Percentiles rank a stretch among this genome's conserved stretches.
Conservation (phyloP, 2,113 vertebrate species). For the Erythrocercus mccallii region DNA sequence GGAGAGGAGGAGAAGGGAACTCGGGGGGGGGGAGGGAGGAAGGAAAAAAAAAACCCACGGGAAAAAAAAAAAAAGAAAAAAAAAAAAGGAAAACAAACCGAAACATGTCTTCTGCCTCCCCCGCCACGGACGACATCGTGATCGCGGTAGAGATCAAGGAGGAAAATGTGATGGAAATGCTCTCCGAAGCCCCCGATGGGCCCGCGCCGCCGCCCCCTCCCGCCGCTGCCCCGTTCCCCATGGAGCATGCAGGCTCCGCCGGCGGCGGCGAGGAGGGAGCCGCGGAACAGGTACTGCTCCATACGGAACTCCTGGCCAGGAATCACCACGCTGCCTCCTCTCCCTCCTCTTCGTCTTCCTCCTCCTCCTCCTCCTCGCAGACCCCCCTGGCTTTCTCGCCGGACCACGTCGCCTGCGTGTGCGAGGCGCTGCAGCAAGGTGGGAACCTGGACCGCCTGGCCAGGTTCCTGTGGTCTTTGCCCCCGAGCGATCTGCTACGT, state of each 20-base stretch:
- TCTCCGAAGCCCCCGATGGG: slow-evolving; percentile 59
- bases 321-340: slow-evolving; percentile 71
- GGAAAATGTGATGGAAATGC: slow-evolving; percentile 90
- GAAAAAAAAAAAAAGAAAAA: neutral
- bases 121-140: slow-evolving; percentile 85
- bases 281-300: slow-evolving; percentile 80
- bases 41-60: neutral
- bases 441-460: slow-evolving; percentile 97
- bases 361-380: slow-evolving; percentile 74
- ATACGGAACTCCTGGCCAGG: slow-evolving; percentile 84
- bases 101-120: slow-evolving; percentile 98
- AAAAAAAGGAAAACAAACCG: slow-evolving; percentile 66
- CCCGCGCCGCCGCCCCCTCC: slow-evolving; percentile 68
- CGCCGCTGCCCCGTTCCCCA: slow-evolving; percentile 78
- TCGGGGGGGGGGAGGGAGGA: neutral
- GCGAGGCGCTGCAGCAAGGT: slow-evolving; percentile 97
- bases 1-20: slow-evolving; percentile 49
- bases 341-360: slow-evolving; percentile 61
- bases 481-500: slow-evolving; percentile 94
- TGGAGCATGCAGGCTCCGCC: slow-evolving; percentile 81
- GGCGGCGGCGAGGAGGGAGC: slow-evolving; percentile 79
- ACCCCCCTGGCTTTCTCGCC: slow-evolving; percentile 92
- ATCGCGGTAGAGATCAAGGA: slow-evolving; percentile 91
- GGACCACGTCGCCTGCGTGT: slow-evolving; percentile 98
- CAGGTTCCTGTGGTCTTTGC: slow-evolving; percentile 97